phyloP scores from a whole-genome alignment of 2,797 vertebrate species.

The Poecile montanus region DNA sequence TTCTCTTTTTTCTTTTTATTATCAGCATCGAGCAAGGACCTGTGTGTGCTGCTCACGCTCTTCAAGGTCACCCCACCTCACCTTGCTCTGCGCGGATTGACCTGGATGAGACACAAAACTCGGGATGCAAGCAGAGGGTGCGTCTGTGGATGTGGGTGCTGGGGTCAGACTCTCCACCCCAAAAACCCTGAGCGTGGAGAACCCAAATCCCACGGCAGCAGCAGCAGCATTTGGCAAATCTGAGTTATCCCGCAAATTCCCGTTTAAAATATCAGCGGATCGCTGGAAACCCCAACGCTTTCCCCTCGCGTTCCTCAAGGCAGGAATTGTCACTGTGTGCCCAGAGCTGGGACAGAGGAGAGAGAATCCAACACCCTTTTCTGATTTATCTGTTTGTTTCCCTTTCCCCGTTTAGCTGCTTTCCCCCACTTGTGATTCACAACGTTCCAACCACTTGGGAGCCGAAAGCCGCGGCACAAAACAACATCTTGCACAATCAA shows the following conservation, averaged over 20 bases:
- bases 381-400: not conserved
- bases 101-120: accelerated
- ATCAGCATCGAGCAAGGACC: not conserved
- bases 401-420: not conserved
- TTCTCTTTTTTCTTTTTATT: not conserved
- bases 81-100: accelerated
- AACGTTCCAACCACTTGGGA: not conserved
- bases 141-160: not conserved
- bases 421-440: not conserved
- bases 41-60: not conserved
- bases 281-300: not conserved
- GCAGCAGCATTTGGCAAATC: accelerated
- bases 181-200: accelerated
- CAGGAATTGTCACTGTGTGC: not conserved
- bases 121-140: accelerated
- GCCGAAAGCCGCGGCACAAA: not conserved
- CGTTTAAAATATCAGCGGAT: accelerated
- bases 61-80: not conserved
- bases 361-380: not conserved
- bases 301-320: not conserved
- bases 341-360: not conserved
- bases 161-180: not conserved
- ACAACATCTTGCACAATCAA: not conserved
- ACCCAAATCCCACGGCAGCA: accelerated
- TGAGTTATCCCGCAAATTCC: accelerated